Conservation (phyloP, 2,888 invertebrate genomes). For the Melinopterus prodromus region DNA sequence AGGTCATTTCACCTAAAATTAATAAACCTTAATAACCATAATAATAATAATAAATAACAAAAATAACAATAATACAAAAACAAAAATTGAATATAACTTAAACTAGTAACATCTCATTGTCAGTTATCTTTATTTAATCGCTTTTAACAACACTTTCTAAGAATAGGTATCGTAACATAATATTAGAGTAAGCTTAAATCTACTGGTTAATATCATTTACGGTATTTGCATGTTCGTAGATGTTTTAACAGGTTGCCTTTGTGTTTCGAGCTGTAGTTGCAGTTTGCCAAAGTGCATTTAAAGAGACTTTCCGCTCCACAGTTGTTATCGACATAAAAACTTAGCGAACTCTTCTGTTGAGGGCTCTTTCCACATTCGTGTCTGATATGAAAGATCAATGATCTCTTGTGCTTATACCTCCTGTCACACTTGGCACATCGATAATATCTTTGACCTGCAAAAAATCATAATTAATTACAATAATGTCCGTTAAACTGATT, state of each 20-base stretch:
- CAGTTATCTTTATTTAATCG: no score
- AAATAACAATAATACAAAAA: no score
- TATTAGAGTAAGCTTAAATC: no score
- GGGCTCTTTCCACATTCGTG: conserved; percentile 7
- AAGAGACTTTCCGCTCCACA: conserved; percentile 60
- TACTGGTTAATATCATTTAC: no score
- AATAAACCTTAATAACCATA: not conserved
- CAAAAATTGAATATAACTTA: no score
- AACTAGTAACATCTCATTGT: no score
- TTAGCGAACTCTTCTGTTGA: conserved; percentile 1
- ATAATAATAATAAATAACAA: no score
- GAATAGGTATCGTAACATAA: no score
- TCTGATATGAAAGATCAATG: conserved; percentile 25
- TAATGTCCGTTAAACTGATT: no score
- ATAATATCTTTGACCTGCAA: not conserved
- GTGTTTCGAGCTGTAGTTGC: conserved; percentile 33
- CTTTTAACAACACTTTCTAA: no score
- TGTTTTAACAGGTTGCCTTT: conserved; percentile 29
- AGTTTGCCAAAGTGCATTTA: conserved; percentile 15
- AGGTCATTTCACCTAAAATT: not conserved
- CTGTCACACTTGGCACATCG: conserved; percentile 16
- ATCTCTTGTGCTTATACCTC: conserved; percentile 12
- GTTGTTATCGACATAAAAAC: conserved; percentile 55
- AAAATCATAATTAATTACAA: not conserved
- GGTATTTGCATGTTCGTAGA: not conserved